These are phyloP conservation scores for Fringilla coelebs DNA, from an alignment of 2,797 vertebrate species.

Conservation along the genomic window DNA sequence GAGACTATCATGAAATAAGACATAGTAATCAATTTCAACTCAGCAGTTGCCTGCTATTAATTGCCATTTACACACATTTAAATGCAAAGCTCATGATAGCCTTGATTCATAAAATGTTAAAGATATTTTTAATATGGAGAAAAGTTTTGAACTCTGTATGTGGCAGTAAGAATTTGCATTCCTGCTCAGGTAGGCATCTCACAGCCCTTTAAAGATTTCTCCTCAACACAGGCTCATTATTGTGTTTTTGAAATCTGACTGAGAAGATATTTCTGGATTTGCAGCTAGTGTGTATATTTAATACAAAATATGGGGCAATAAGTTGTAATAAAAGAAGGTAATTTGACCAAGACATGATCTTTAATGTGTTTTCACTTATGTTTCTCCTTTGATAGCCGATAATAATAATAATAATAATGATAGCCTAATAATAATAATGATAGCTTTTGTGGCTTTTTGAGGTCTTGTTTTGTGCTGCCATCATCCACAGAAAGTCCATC, in stretches of 20 bases:
- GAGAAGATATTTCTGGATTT: background rate
- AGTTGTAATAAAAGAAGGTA: background rate
- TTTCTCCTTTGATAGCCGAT: background rate
- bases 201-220: background rate
- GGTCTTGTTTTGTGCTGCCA: background rate
- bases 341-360: background rate
- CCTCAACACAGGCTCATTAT: background rate
- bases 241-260: background rate
- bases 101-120: slow-evolving; percentile 64
- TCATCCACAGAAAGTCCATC: background rate
- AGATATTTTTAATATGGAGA: slow-evolving; percentile 58
- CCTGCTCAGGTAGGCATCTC: slow-evolving; percentile 24
- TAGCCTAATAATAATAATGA: background rate
- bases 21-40: slow-evolving; percentile 73
- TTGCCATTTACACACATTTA: slow-evolving; percentile 72
- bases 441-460: background rate
- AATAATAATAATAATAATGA: background rate
- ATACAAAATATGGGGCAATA: background rate
- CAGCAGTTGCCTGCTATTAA: slow-evolving; percentile 73
- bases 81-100: slow-evolving; percentile 67
- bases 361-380: background rate
- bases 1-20: slow-evolving; percentile 60
- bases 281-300: background rate
- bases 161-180: slow-evolving; percentile 29
- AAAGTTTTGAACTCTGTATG: slow-evolving; percentile 37